Percentiles rank a stretch among this genome's conserved stretches.
Conservation (phyloP, 2,113 vertebrate genomes). For the Orthonyx spaldingii region DNA sequence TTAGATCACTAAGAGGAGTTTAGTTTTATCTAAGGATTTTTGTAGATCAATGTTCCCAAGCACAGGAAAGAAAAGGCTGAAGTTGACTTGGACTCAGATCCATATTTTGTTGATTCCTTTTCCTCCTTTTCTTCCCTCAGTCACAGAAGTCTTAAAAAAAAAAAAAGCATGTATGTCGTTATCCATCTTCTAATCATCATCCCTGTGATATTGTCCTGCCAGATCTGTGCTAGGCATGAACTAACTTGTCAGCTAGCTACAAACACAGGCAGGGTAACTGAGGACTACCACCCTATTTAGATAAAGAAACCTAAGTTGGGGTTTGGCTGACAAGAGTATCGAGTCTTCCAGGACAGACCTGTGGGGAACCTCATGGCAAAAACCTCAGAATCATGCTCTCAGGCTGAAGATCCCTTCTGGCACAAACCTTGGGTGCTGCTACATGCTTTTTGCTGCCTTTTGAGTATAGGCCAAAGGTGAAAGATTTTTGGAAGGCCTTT, state of each 20-base stretch:
- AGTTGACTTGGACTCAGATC: background rate
- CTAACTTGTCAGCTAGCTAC: background rate
- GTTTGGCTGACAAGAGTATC: background rate
- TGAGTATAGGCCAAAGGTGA: background rate
- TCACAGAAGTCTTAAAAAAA: background rate
- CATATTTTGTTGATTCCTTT: background rate
- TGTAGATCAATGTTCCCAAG: background rate
- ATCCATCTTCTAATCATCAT: background rate
- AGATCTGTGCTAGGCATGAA: background rate
- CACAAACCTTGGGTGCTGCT: background rate
- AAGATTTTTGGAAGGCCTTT: constrained; percentile 9
- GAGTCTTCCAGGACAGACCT: background rate
- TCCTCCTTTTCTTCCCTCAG: background rate
- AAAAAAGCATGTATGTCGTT: background rate
- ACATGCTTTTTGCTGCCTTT: background rate
- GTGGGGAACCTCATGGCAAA: background rate
- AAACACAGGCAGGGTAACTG: background rate
- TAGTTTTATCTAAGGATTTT: background rate
- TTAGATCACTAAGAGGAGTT: background rate
- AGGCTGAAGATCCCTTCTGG: background rate
- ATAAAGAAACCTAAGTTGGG: background rate
- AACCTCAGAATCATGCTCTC: background rate
- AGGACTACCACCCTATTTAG: background rate
- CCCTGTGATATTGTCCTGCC: background rate
- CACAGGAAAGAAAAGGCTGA: background rate